Evolutionary conservation across 37 sponge, comb jelly and placozoan species (phyloP), one percentile per base, ranked within the genome.

Genomic region (Aplysina aerophoba): DNA sequence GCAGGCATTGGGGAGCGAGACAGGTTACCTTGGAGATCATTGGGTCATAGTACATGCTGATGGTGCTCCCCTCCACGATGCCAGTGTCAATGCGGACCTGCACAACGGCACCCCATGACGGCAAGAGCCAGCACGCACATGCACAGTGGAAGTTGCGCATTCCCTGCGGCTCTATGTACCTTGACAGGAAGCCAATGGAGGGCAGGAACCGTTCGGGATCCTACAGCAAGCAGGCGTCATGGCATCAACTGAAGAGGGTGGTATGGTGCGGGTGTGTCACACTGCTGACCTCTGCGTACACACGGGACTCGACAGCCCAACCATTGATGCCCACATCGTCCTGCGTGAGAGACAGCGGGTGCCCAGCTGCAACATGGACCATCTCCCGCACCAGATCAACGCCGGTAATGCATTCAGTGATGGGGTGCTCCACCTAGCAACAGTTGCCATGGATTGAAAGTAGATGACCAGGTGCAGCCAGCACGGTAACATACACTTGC

Each of bases 371-470:
- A 15, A 96, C 94, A 24, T 84, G 20, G 59, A 97, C 89, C 98
- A 97, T 97, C 81, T 97, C 93, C 80, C 62, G 81, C 35, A 98
- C 99, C 8, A 98, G 44, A 68, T 98, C 99, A 0, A 95, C 89
- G n/a, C 97, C 97, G 27, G 99, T 99, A 17, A 85, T 99, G 67
- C 89, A 93, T 88, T 99, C 99, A 31, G 99, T 99, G 33, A 99
- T 88, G 24, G 99, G 97, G 71, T 99, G 99, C 59, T 99, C 99
- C 58, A 99, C 98, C 90, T 89, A 28, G 8, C 24, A 28, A 73
- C 27, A 34, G 21, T n/a, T 28, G 74, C 38, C 21, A 28, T 73
- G 74, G 74, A 34, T 34, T 15, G 12, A 73, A 6, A 14, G 12
- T 6, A 62, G 4, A 62, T 62, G 64, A 62, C 28, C 64, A n/a